These are phyloP conservation scores for Epirrhoe tristata DNA, from an alignment of 2,888 invertebrate genomes.

Conservation along the genomic window DNA sequence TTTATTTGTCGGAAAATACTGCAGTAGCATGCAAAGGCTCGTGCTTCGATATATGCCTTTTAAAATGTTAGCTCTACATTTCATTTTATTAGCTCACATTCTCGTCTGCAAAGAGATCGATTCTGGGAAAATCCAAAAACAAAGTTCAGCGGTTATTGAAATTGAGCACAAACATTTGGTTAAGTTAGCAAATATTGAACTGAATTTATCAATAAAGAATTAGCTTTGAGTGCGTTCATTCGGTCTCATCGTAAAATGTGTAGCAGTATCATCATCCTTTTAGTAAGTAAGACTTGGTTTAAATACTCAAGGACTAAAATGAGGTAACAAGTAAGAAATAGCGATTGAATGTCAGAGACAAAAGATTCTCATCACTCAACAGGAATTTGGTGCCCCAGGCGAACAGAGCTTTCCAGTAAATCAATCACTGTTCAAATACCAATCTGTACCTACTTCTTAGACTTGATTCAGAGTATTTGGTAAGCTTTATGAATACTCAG, in stretches of 20 bases:
- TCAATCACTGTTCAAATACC: slow-evolving; percentile 3
- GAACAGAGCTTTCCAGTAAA: slow-evolving; percentile 1
- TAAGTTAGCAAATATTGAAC: neutral
- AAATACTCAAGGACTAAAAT: neutral
- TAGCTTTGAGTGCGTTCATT: neutral
- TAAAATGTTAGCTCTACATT: neutral
- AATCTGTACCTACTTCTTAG: neutral
- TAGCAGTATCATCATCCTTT: no score
- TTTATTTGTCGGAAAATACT: neutral
- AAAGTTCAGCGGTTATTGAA: neutral
- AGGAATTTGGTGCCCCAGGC: slow-evolving; percentile 8
- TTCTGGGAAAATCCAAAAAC: neutral
- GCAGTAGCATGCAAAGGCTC: neutral
- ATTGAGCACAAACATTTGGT: neutral
- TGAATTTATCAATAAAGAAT: neutral
- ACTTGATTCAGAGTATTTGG: neutral
- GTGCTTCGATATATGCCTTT: neutral
- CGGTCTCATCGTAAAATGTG: neutral
- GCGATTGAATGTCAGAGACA: slow-evolving; percentile 11
- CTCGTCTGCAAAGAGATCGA: neutral
- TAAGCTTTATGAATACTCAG: neutral
- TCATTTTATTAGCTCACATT: no score
- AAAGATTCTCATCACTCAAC: slow-evolving; percentile 14
- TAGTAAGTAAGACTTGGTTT: neutral
- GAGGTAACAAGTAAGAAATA: neutral